These are phyloP conservation scores for Bombus balteatus DNA, from an alignment of 1,140 invertebrate species.

Conservation along the genomic window DNA sequence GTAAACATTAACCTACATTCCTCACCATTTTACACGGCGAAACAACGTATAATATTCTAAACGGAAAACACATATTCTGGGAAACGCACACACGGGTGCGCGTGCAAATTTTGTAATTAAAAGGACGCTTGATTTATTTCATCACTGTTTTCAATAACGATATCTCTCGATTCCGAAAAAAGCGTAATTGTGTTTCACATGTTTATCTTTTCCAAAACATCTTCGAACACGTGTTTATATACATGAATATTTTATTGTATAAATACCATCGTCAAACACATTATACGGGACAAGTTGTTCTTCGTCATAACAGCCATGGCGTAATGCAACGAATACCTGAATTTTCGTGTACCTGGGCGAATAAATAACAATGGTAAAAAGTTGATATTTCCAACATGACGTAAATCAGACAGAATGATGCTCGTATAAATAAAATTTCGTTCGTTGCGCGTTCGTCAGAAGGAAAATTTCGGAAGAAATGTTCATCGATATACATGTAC, in stretches of 20 bases:
- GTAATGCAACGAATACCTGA: not conserved
- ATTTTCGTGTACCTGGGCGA: not conserved
- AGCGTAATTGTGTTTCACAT: not conserved
- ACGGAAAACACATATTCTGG: no score
- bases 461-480: not conserved
- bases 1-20: no score
- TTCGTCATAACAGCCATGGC: not conserved
- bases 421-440: not conserved
- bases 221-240: not conserved
- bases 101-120: not conserved
- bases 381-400: not conserved
- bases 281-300: not conserved
- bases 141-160: not conserved
- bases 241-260: not conserved
- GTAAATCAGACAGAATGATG: not conserved
- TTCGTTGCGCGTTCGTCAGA: not conserved
- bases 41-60: no score
- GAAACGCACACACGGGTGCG: no score
- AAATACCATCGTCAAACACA: not conserved
- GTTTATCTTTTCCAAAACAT: not conserved
- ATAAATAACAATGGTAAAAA: not conserved
- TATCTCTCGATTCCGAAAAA: not conserved
- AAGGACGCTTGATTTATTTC: not conserved
- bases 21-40: no score
- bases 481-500: not conserved